A percentile compares a stretch with the other conserved stretches of the same genome.
Conservation (phyloP, 2,888 invertebrate species). For the Cheilosia impressa region DNA sequence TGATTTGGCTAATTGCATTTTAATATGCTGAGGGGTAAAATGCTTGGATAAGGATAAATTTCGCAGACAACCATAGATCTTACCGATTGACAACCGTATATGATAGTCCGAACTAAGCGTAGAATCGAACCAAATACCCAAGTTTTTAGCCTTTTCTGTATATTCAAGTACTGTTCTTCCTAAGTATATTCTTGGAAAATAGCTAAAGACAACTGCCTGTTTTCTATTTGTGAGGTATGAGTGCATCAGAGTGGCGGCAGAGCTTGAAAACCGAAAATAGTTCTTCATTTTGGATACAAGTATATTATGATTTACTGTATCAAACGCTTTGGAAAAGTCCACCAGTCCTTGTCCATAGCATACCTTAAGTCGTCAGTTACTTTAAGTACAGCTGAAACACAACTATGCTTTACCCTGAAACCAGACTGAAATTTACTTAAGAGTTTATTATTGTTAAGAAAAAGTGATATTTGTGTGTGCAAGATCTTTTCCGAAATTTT, state of each 20-base stretch:
- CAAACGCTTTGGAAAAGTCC: too few relatives aligned
- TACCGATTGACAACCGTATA: background rate
- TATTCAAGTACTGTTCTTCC: background rate
- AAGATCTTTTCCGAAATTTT: background rate
- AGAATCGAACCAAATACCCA: background rate
- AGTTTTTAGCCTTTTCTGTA: background rate
- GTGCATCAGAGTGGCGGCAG: background rate
- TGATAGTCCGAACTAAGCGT: background rate
- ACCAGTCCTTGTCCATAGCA: too few relatives aligned
- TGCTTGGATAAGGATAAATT: background rate
- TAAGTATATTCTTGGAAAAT: background rate
- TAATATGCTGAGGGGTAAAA: too few relatives aligned
- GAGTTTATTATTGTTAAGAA: background rate
- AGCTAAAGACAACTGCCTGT: background rate
- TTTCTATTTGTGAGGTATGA: background rate
- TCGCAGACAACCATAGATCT: background rate
- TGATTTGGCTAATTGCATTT: too few relatives aligned
- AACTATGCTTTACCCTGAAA: slow-evolving; percentile 1
- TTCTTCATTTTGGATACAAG: background rate
- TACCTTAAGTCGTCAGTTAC: too few relatives aligned
- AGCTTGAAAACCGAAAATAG: background rate
- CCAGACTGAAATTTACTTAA: background rate
- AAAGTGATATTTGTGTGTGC: background rate
- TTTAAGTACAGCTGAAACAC: background rate
- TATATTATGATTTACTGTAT: too few relatives aligned